Percentiles rank a stretch among this genome's conserved stretches.
Evolutionary conservation across 2,113 vertebrate species (phyloP).

Genomic region (Charina bottae): DNA sequence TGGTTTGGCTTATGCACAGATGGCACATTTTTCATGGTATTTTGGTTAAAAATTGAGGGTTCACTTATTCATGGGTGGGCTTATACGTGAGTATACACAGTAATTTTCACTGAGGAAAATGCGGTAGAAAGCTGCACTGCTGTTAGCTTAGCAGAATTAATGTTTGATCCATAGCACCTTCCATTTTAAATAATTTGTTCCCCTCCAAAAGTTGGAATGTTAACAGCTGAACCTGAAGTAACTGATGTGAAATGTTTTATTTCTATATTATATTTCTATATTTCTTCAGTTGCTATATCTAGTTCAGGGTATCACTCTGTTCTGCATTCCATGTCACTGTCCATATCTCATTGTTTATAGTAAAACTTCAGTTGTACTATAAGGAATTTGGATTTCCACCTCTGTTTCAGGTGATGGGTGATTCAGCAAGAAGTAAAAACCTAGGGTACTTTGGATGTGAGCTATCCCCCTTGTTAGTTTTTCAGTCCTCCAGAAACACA

Average conservation of each 20-base stretch:
- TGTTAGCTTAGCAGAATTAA: background rate
- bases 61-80: too few species aligned
- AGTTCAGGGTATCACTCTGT: background rate
- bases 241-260: background rate
- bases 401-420: background rate
- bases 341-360: background rate
- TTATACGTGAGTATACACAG: too few species aligned
- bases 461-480: background rate
- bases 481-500: background rate
- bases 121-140: background rate
- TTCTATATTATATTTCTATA: too few species aligned
- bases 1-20: too few species aligned
- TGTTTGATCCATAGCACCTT: background rate
- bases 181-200: background rate
- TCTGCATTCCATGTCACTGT: background rate
- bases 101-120: background rate
- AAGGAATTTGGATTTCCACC: background rate
- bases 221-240: background rate
- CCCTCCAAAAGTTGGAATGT: background rate
- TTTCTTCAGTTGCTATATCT: background rate
- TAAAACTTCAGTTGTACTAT: background rate
- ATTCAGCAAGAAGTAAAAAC: background rate
- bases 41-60: too few species aligned
- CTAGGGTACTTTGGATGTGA: background rate
- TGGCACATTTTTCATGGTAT: too few species aligned